Conservation (phyloP, 2,888 invertebrate genomes). For the Bugulina stolonifera region DNA sequence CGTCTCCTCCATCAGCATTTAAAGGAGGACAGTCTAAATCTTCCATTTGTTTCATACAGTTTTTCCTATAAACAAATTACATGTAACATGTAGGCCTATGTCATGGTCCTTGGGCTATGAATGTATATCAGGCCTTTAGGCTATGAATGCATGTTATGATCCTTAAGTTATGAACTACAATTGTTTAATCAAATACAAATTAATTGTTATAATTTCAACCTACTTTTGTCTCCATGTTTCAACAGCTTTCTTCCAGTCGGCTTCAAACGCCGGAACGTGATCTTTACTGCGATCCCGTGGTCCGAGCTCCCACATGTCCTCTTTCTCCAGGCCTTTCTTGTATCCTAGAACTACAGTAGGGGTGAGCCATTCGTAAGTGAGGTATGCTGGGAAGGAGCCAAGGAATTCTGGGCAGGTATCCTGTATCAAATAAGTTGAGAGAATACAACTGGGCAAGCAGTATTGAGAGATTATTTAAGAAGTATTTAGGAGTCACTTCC, state of each 20-base stretch:
- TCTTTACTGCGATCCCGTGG: conserved; percentile 71
- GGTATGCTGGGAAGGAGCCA: conserved; percentile 8
- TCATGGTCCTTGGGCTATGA: too few relatives aligned
- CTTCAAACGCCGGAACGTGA: conserved; percentile 76
- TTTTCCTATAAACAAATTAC: not conserved
- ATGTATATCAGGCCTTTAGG: too few relatives aligned
- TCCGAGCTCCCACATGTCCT: conserved; percentile 85
- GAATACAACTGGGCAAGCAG: not conserved
- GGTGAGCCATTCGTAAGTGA: conserved; percentile 25
- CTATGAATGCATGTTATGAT: too few relatives aligned
- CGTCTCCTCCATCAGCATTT: not conserved
- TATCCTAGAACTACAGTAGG: conserved; percentile 71
- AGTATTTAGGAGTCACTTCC: too few relatives aligned
- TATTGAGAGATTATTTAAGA: not conserved
- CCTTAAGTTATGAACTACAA: too few relatives aligned
- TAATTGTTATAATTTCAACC: too few relatives aligned
- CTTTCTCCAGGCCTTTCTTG: conserved; percentile 70
- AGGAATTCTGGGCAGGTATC: conserved; percentile 24
- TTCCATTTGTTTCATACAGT: not conserved
- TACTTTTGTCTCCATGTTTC: conserved; percentile 32
- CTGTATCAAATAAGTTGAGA: not conserved
- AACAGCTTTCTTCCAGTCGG: conserved; percentile 67
- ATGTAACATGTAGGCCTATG: too few relatives aligned
- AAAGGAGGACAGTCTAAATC: not conserved
- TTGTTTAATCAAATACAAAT: too few relatives aligned